Evolutionary conservation across 1,140 invertebrate species (phyloP), one percentile per base, ranked within the genome.

Genomic region (Acromyrmex heyeri): DNA sequence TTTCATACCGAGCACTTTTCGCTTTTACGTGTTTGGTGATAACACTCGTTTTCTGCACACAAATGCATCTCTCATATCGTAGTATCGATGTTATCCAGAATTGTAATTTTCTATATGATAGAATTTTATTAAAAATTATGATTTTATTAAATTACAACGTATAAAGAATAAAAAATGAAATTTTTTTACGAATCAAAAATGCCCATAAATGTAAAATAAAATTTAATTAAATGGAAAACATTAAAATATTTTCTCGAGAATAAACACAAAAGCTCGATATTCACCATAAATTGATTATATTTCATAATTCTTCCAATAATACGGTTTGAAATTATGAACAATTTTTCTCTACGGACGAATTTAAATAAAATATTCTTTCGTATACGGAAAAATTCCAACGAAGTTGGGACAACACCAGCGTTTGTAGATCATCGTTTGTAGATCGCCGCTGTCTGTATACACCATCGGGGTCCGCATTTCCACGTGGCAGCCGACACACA

Each of bases 401-500:
- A 34, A 34, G 24, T 24, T 34, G 12, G 18, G 65, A 70, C 34
- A 38, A n/a, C 27, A 24, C 18, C 2, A 21, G 14, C 24, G 30
- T 69, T 30, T 44, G n/a, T 81, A 44, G 64, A 81, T 24, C 48
- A 70, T 18, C 76, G 27, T 76, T 64, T 24, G 34, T 21, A 21
- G 64, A 65, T 65, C 55, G 16, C 21, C 64, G 21, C 30, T 65
- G 27, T 34, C 44, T 34, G 7, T 16, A n/a, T n/a, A 53, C 44
- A 67, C 34, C 12, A 61, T 16, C 27, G 44, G 18, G 55, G 16
- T 27, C 12, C 55, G 53, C 64, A 91, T 86, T 77, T 85, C 61
- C 18, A 76, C 48, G 65, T 82, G 72, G 14, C 61, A 55, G 48
- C 48, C 44, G 61, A 82, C 69, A 34, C 81, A 67, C 79, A 72